These are phyloP conservation scores for Nemopilema nomurai DNA, from an alignment of 30 jellyfish, hydroid and myxozoan species.

Conservation along the genomic window DNA sequence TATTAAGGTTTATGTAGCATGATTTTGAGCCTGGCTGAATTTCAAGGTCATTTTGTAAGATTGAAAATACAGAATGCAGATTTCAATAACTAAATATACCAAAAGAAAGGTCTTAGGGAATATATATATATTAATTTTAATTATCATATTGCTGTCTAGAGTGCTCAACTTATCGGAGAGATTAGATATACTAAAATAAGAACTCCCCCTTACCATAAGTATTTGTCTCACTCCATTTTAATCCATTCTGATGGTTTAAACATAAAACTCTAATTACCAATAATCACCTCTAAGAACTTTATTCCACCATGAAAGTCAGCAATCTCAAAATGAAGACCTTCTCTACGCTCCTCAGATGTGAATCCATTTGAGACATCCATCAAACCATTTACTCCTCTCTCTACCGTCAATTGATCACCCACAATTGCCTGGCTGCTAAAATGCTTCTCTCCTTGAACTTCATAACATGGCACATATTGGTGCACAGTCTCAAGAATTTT, in stretches of 20 bases:
- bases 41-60: neutral
- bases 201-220: neutral
- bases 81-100: neutral
- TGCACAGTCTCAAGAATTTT: neutral
- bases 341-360: constrained; percentile 20
- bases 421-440: constrained; percentile 13
- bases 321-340: constrained; percentile 2
- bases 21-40: neutral
- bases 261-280: neutral
- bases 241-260: neutral
- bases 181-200: neutral
- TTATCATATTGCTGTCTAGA: neutral
- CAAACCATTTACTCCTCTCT: constrained; percentile 21
- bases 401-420: constrained; percentile 19
- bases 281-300: constrained; percentile 4
- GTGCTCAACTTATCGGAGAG: neutral
- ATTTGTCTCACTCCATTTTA: neutral
- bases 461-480: constrained; percentile 7
- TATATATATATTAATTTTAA: too few species aligned
- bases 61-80: neutral
- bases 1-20: neutral
- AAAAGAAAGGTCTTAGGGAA: neutral
- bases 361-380: constrained; percentile 11
- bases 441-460: neutral
- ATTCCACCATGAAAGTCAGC: neutral